Base-by-base conservation (phyloP, 2,888 invertebrate genomes). In the Gymnocheta viridis region DNA sequence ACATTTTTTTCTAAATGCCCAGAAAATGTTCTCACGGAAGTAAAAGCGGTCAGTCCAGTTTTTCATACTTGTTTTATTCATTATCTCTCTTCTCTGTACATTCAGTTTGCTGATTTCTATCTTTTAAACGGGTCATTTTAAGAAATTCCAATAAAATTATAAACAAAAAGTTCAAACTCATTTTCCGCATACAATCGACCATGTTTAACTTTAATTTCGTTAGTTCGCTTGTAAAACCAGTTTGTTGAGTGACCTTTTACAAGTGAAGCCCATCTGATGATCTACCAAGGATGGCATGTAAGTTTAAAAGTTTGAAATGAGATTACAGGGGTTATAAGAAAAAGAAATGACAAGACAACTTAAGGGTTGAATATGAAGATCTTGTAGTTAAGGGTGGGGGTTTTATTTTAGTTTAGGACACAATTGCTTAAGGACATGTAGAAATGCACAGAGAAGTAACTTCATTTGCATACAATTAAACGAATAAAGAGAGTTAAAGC, bases 41-140 rank as follows among this genome's bases (percentile, higher is more conserved):
- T n/a, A n/a, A 87, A 90, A 90, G 89, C 88, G 88, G 91, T 88
- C 89, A 88, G 89, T 90, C 90, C 88, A 88, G 91, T 90, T 90
- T 86, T 60, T 4, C 19, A 38, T 14, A 47, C 29, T 49, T 49
- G 22, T 29, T 81, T 66, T 66, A 35, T 1, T 47, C 7, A 10
- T 83, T 29, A 35, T 14, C n/a, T 10, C 44, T 12, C 27, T 4
- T 58, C n/a, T 2, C 19, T 41, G 47, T 29, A 70, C 41, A 51
- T 22, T n/a, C 38, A 41, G 44, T 58, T 73, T 58, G 17, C 10
- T 24, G 24, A 69, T n/a, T n/a, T n/a, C n/a, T n/a, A n/a, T 54
- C 10, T 44, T 67, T 47, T 35, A 35, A 51, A 19, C 24, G 79
- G 72, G 82, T 82, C 78, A 79, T 54, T 58, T 58, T 41, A 29